These are phyloP conservation scores for Sebastes dallii DNA, from an alignment of 2,797 vertebrate genomes.

Conservation along the genomic window DNA sequence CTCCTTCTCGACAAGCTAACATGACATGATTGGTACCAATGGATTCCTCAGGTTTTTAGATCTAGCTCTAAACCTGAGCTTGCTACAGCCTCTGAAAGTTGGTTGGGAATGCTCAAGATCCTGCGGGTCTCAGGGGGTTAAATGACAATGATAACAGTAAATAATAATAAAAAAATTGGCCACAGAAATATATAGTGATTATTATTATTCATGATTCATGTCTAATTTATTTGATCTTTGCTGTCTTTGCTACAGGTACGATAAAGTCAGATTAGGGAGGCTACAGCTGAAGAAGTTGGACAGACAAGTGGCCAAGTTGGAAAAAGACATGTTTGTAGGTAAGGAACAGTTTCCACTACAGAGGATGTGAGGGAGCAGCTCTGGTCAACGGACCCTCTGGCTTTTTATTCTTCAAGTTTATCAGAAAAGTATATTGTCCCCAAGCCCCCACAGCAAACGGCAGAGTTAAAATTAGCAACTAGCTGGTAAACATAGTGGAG, in stretches of 20 bases:
- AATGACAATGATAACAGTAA: not conserved
- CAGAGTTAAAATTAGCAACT: too few species aligned
- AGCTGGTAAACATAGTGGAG: too few species aligned
- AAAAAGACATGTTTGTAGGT: constrained; percentile 88
- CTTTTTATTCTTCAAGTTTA: not conserved
- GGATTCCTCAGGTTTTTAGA: too few species aligned
- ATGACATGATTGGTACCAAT: too few species aligned
- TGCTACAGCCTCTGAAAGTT: too few species aligned
- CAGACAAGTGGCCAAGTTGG: constrained; percentile 74
- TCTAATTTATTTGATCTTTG: not conserved
- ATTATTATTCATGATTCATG: not conserved
- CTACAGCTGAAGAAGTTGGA: constrained; percentile 82
- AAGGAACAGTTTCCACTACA: not conserved
- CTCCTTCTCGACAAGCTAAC: too few species aligned
- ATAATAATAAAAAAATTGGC: not conserved
- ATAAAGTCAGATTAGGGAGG: constrained; percentile 79
- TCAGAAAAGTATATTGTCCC: not conserved
- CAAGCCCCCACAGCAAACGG: too few species aligned
- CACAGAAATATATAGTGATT: not conserved
- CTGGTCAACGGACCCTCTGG: not conserved
- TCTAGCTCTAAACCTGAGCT: too few species aligned
- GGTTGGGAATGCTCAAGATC: too few species aligned
- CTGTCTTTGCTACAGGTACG: constrained; percentile 76
- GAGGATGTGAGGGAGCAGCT: not conserved
- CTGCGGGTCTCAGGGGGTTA: not conserved